A percentile compares a stretch with the other conserved stretches of the same genome.
These are phyloP conservation scores for Toxonevra muliebris DNA, from an alignment of 2,888 invertebrate species.

Conservation along the genomic window DNA sequence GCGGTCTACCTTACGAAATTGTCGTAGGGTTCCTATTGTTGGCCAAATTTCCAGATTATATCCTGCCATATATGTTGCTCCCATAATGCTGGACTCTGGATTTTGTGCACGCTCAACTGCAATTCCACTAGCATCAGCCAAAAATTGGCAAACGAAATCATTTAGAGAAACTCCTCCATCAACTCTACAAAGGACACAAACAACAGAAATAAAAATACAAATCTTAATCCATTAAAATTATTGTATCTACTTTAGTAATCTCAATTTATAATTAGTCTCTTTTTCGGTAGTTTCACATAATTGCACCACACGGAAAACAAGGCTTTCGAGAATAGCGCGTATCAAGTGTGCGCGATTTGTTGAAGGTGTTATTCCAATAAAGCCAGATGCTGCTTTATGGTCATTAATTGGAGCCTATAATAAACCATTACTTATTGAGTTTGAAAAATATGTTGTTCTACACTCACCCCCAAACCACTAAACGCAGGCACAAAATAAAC, in stretches of 20 bases:
- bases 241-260: conserved; percentile 70
- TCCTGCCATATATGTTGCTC: conserved; percentile 88
- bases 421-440: conserved; percentile 3
- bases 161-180: conserved; percentile 98
- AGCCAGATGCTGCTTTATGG: conserved; percentile 82
- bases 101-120: conserved; percentile 78
- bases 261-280: conserved; percentile 73
- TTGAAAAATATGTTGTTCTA: not conserved
- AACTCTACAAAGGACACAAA: conserved; percentile 69
- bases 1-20: conserved; percentile 69
- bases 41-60: conserved; percentile 83
- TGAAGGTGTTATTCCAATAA: conserved; percentile 74
- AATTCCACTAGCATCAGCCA: conserved; percentile 83
- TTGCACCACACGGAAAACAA: conserved; percentile 83
- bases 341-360: conserved; percentile 82
- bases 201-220: conserved; percentile 1
- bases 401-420: conserved; percentile 88
- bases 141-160: conserved; percentile 87
- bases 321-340: conserved; percentile 84
- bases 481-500: conserved; percentile 91
- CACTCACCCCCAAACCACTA: conserved; percentile 81
- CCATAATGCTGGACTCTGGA: conserved; percentile 85
- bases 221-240: not conserved
- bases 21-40: conserved; percentile 71
- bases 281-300: conserved; percentile 76